Evolutionary conservation across 2,113 vertebrate species (phyloP), one percentile per base, ranked within the genome.

Genomic region (Archilochus colubris): DNA sequence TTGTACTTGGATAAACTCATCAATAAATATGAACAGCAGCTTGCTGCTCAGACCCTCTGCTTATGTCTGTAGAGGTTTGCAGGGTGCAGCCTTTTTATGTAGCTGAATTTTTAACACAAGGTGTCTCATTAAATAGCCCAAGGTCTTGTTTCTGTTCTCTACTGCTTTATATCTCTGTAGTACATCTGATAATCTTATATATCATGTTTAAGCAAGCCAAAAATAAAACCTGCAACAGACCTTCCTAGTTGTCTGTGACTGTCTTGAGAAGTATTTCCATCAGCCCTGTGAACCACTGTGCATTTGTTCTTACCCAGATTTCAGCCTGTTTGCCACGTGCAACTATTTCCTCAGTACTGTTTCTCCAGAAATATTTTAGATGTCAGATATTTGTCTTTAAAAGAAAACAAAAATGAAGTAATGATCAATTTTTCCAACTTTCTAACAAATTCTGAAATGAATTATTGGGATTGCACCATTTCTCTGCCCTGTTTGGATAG

Each of bases 51-150:
- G 86, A 31, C 23, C 58, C 30, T 88, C 58, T 72, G 58, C 80
- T 68, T 51, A 50, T 57, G 50, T 62, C 23, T 69, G 81, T 20
- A 1, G 3, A 66, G 46, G 22, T 70, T 36, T 89, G 79, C 87
- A 86, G 68, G 84, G 28, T 63, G 7, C 55, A 80, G 63, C 38
- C 16, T 20, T 46, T 64, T 77, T 15, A 8, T 44, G 55, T 31
- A 24, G 63, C 63, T 88, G 64, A 81, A 68, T 90, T 91, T 80
- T 90, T 95, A 86, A 61, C 88, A 94, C 88, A 80, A 97, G 85
- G 85, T 95, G 94, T 97, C 95, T 96, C 96, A 95, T 97, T 94
- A 95, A 95, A 78, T 14, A 81, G 61, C 68, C 85, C 86, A 86
- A 86, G 93, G 33, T 81, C 82, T 88, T 57, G 75, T 92, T 84